phyloP scores from a whole-genome alignment of 2,797 vertebrate genomes.

The Premnoplex brunnescens region DNA sequence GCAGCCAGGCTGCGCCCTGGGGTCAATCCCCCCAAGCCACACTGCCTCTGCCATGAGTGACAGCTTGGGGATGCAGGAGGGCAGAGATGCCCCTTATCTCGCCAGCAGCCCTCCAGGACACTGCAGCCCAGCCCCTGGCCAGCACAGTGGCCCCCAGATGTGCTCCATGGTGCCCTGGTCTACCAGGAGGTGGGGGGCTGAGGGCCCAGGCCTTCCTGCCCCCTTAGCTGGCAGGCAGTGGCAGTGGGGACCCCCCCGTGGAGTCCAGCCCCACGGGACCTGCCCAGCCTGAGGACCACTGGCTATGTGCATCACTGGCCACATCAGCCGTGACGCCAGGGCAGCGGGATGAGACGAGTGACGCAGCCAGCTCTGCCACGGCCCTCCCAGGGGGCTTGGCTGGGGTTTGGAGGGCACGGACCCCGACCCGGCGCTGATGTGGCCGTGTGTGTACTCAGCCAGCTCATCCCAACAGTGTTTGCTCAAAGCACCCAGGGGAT shows the following conservation, averaged over 20 bases:
- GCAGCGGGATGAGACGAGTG: rapidly evolving
- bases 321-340: neutral
- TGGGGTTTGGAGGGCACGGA: rapidly evolving
- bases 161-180: rapidly evolving
- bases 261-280: neutral
- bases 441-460: neutral
- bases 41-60: rapidly evolving
- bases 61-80: rapidly evolving
- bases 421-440: rapidly evolving
- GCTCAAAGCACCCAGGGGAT: neutral
- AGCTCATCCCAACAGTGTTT: neutral
- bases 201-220: neutral
- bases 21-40: rapidly evolving
- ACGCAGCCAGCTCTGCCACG: rapidly evolving
- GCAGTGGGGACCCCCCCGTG: rapidly evolving
- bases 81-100: neutral
- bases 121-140: too few relatives aligned
- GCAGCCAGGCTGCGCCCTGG: neutral
- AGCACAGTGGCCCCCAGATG: rapidly evolving
- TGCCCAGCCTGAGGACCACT: neutral
- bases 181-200: neutral
- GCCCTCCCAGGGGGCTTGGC: neutral
- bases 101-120: rapidly evolving
- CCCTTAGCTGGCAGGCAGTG: rapidly evolving
- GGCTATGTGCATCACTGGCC: neutral